Conservation (phyloP, 1,140 invertebrate genomes). For the Listronotus bonariensis region DNA sequence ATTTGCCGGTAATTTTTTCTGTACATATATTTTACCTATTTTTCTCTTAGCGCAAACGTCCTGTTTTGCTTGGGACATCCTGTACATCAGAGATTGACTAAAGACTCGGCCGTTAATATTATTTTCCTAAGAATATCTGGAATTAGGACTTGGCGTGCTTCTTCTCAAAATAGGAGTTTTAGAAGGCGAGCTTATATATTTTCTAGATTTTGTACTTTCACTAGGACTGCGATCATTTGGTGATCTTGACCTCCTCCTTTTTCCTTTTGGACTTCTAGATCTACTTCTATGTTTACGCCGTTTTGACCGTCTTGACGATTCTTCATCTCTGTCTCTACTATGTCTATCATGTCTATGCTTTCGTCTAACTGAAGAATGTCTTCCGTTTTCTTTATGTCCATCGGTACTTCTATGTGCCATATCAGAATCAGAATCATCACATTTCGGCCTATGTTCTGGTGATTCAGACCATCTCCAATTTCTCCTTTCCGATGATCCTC, state of each 20-base stretch:
- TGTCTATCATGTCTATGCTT: background rate
- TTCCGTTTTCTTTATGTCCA: no score
- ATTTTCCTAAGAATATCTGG: no score
- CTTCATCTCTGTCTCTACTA: constrained; percentile 2
- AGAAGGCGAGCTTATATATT: no score
- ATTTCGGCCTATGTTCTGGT: constrained; percentile 58
- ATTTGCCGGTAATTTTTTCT: no score
- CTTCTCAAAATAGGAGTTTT: no score
- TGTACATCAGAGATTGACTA: no score
- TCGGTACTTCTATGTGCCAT: background rate
- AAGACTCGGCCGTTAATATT: no score
- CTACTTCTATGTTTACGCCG: constrained; percentile 12
- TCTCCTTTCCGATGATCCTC: constrained; percentile 47
- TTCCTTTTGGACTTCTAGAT: constrained; percentile 2
- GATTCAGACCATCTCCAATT: constrained; percentile 80
- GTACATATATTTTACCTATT: no score
- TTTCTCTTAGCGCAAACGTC: no score
- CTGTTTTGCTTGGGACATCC: no score
- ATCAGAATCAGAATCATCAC: constrained; percentile 6
- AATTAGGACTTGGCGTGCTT: no score
- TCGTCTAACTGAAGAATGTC: no score
- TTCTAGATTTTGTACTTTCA: constrained; percentile 1
- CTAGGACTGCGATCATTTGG: background rate
- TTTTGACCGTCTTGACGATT: constrained; percentile 1
- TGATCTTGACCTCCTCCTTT: constrained; percentile 8